Conservation (phyloP, 2,888 invertebrate genomes). For the Dasysyrphus tricinctus region DNA sequence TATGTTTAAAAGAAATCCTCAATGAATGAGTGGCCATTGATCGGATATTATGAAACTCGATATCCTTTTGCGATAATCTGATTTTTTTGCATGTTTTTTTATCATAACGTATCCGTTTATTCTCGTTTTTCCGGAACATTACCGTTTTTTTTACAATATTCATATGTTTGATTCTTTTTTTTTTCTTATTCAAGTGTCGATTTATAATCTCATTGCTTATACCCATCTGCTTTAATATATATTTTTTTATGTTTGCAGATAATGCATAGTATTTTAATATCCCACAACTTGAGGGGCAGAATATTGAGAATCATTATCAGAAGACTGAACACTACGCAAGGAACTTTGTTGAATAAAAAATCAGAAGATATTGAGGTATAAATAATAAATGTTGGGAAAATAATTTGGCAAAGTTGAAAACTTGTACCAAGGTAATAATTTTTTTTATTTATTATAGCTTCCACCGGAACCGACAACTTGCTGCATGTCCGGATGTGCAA, state of each 20-base stretch:
- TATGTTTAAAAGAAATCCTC: constrained; percentile 35
- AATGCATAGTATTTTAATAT: constrained; percentile 51
- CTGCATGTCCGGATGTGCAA: constrained; percentile 95
- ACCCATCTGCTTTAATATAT: constrained; percentile 51
- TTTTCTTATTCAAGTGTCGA: not conserved
- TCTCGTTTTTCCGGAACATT: constrained; percentile 77
- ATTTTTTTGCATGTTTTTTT: constrained; percentile 48
- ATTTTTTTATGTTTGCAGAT: constrained; percentile 54
- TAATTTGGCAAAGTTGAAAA: not conserved
- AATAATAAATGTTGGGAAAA: not conserved
- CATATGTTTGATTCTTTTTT: not conserved
- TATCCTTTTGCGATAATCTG: constrained; percentile 59
- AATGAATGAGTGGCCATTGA: constrained; percentile 46
- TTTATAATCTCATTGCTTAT: constrained; percentile 14
- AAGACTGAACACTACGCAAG: constrained; percentile 33
- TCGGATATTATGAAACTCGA: constrained; percentile 72
- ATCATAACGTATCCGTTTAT: constrained; percentile 59
- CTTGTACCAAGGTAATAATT: not conserved
- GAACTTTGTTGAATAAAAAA: constrained; percentile 38
- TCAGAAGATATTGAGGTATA: constrained; percentile 45
- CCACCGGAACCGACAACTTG: constrained; percentile 89
- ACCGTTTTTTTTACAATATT: constrained; percentile 36
- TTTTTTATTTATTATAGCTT: constrained; percentile 77
- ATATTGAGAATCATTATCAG: constrained; percentile 37
- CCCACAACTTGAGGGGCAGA: constrained; percentile 40